phyloP scores from a whole-genome alignment of 2,113 vertebrate species.

The Sarotherodon lohbergeri region DNA sequence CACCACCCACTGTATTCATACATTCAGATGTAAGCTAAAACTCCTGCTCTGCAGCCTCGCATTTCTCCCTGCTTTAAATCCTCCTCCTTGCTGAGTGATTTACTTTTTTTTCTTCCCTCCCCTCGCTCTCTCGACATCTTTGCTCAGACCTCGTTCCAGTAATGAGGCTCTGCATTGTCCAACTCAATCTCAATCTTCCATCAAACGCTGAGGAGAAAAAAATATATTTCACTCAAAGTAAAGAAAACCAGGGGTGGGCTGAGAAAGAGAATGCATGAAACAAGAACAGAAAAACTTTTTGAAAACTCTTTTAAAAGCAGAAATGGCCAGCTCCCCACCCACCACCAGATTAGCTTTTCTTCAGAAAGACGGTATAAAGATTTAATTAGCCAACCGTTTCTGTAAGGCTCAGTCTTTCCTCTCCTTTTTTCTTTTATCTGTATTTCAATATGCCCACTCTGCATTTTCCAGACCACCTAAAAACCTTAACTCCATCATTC shows the following conservation, averaged over 20 bases:
- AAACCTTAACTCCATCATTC: slow-evolving; percentile 7
- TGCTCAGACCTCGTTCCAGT: slow-evolving; percentile 24
- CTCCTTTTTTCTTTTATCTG: slow-evolving; percentile 48
- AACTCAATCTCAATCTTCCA: slow-evolving; percentile 39
- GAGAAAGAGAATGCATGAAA: slow-evolving; percentile 25
- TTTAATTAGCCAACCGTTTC: slow-evolving; percentile 61
- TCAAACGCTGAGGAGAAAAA: slow-evolving; percentile 2
- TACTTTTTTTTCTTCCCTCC: background rate
- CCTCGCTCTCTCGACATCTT: slow-evolving; percentile 10
- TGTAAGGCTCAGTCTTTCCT: slow-evolving; percentile 18
- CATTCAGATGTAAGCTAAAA: slow-evolving; percentile 53
- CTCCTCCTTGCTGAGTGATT: slow-evolving; percentile 38
- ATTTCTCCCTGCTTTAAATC: slow-evolving; percentile 33
- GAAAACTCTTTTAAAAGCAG: slow-evolving; percentile 24
- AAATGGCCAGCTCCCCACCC: slow-evolving; percentile 39
- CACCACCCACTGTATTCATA: slow-evolving; percentile 48
- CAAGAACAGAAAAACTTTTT: slow-evolving; percentile 44
- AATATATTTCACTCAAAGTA: background rate
- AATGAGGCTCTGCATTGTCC: slow-evolving; percentile 58
- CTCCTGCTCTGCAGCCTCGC: background rate
- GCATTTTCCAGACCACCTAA: slow-evolving; percentile 58
- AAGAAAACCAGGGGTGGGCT: slow-evolving; percentile 53
- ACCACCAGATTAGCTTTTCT: slow-evolving; percentile 57
- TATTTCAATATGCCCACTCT: slow-evolving; percentile 51
- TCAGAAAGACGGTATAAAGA: slow-evolving; percentile 50